phyloP scores from a whole-genome alignment of 2,888 invertebrate genomes.

The Nemotelus nigrinus region DNA sequence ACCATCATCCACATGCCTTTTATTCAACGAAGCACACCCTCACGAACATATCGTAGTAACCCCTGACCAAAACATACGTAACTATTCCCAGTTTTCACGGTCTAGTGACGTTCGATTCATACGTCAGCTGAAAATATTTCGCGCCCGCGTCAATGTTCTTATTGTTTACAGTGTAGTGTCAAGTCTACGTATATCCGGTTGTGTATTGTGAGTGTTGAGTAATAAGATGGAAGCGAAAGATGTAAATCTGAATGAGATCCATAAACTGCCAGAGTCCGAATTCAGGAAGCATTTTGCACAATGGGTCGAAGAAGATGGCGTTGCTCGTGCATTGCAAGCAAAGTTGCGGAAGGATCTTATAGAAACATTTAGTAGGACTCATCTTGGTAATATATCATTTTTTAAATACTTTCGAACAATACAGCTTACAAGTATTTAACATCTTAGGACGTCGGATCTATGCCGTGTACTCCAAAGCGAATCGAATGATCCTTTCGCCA shows the following conservation, averaged over 20 bases:
- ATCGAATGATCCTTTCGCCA: constrained; percentile 58
- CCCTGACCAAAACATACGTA: constrained; percentile 32
- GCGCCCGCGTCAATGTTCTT: not conserved
- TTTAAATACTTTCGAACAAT: not conserved
- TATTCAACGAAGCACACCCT: not conserved
- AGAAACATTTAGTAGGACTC: constrained; percentile 60
- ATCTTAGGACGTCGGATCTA: constrained; percentile 57
- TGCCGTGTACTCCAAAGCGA: constrained; percentile 53
- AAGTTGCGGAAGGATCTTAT: constrained; percentile 61
- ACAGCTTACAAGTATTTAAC: not conserved
- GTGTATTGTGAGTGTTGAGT: not conserved
- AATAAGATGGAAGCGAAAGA: constrained; percentile 39
- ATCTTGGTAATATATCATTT: constrained; percentile 56
- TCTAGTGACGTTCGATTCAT: constrained; percentile 24
- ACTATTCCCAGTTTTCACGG: constrained; percentile 26
- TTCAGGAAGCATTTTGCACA: constrained; percentile 60
- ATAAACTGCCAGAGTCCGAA: constrained; percentile 59
- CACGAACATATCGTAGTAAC: constrained; percentile 18
- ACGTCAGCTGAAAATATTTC: constrained; percentile 18
- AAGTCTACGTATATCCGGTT: not conserved
- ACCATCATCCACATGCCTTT: no score
- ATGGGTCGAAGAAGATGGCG: constrained; percentile 62
- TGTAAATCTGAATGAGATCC: constrained; percentile 57
- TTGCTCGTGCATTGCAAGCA: constrained; percentile 59
- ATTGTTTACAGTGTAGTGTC: constrained; percentile 14